phyloP scores from a whole-genome alignment of 2,888 invertebrate species.

The Crepidodera aurea region DNA sequence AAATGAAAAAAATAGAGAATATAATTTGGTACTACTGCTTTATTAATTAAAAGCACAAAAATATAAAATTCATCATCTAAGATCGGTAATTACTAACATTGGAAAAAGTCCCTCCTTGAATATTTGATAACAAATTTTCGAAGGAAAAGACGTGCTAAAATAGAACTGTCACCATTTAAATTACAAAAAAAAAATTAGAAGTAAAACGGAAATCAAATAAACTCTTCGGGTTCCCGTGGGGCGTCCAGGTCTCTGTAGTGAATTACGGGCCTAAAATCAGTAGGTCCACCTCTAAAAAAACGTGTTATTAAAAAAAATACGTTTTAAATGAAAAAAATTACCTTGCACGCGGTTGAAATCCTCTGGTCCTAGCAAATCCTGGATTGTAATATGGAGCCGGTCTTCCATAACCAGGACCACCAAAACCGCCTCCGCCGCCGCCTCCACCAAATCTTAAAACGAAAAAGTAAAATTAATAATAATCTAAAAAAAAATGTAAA shows the following conservation, averaged over 20 bases:
- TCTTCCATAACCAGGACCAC: conserved; percentile 57
- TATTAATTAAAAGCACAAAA: conserved; percentile 11
- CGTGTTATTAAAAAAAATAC: conserved; percentile 8
- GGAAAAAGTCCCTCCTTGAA: not conserved
- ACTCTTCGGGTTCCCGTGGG: conserved; percentile 89
- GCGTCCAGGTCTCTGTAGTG: conserved; percentile 94
- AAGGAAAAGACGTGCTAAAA: not conserved
- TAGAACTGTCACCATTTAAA: conserved; percentile 32
- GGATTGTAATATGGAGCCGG: conserved; percentile 65
- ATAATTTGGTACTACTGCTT: conserved; percentile 8
- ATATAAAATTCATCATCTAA: conserved; percentile 10
- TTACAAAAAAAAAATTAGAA: conserved; percentile 24
- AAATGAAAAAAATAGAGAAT: not conserved
- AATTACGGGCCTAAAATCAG: conserved; percentile 87
- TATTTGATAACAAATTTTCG: not conserved
- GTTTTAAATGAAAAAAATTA: conserved; percentile 31
- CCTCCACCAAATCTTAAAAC: conserved; percentile 55
- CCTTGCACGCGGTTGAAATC: conserved; percentile 56
- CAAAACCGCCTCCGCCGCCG: conserved; percentile 38
- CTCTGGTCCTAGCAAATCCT: conserved; percentile 56
- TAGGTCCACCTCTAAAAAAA: conserved; percentile 70
- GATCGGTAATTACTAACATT: not conserved
- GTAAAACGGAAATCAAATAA: conserved; percentile 65
- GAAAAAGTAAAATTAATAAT: not conserved
- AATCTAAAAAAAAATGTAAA: conserved; percentile 30